Evolutionary conservation across 1,140 invertebrate species (phyloP).

Genomic region (Diabrotica virgifera): DNA sequence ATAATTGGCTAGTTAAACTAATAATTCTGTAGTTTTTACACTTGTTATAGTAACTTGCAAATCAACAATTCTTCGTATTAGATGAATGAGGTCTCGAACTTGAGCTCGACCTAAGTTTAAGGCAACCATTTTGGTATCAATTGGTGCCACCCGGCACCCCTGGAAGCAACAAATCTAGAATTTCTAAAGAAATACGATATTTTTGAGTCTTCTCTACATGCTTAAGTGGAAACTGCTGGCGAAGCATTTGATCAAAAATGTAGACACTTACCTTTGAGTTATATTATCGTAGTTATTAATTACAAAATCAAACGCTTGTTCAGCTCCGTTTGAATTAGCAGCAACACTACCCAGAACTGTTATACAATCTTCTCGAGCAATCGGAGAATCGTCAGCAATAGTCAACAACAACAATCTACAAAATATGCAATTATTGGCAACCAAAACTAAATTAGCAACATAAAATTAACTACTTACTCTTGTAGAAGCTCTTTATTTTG

Average conservation of each 20-base stretch:
- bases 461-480: slow-evolving; percentile 41
- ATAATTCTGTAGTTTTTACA: too few relatives aligned
- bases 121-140: too few relatives aligned
- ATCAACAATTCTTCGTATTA: too few relatives aligned
- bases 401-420: slow-evolving; percentile 39
- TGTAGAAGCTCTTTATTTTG: slow-evolving; percentile 46
- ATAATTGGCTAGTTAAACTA: too few relatives aligned
- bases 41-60: too few relatives aligned
- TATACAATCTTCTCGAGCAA: slow-evolving; percentile 49
- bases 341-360: slow-evolving; percentile 49
- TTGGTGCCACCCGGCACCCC: slow-evolving; percentile 19
- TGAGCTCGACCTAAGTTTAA: too few relatives aligned
- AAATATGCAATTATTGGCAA: neutral
- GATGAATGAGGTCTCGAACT: too few relatives aligned
- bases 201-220: slow-evolving; percentile 24
- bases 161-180: slow-evolving; percentile 26
- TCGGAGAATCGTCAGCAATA: slow-evolving; percentile 42
- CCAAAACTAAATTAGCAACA: neutral
- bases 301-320: slow-evolving; percentile 52
- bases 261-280: slow-evolving; percentile 16
- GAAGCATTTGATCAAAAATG: neutral
- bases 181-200: slow-evolving; percentile 19
- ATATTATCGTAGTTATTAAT: slow-evolving; percentile 21
- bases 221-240: neutral
- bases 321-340: slow-evolving; percentile 47